A percentile compares a stretch with the other conserved stretches of the same genome.
Conservation (phyloP, 2,113 vertebrate species). For the Vicugna pacos region DNA sequence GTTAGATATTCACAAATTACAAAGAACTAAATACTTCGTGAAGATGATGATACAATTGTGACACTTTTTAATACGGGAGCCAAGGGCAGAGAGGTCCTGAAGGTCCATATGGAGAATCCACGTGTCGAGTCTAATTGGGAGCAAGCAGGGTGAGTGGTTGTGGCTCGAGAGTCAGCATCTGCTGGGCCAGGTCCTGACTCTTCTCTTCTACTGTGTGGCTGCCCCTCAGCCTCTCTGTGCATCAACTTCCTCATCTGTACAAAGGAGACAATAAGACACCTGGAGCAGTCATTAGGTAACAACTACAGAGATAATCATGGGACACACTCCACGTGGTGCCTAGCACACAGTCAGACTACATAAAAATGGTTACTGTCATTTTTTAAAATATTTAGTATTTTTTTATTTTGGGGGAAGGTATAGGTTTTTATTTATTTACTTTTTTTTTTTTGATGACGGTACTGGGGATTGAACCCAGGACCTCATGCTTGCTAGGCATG, state of each 20-base stretch:
- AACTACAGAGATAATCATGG: not conserved
- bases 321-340: not conserved
- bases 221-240: not conserved
- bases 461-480: too few species aligned
- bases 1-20: not conserved
- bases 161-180: not conserved
- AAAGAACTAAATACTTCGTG: not conserved
- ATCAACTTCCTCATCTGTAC: not conserved
- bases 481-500: too few species aligned
- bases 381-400: not conserved
- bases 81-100: not conserved
- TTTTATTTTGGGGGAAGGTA: too few species aligned
- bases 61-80: not conserved
- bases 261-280: not conserved
- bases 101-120: accelerated
- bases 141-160: too few species aligned
- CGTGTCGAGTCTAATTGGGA: accelerated
- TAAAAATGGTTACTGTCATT: not conserved
- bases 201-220: not conserved
- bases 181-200: accelerated
- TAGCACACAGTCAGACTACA: not conserved
- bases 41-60: not conserved
- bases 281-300: not conserved
- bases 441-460: too few species aligned
- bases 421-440: too few species aligned